Conservation (phyloP, 1,140 invertebrate genomes). For the Palaemon carinicauda region DNA sequence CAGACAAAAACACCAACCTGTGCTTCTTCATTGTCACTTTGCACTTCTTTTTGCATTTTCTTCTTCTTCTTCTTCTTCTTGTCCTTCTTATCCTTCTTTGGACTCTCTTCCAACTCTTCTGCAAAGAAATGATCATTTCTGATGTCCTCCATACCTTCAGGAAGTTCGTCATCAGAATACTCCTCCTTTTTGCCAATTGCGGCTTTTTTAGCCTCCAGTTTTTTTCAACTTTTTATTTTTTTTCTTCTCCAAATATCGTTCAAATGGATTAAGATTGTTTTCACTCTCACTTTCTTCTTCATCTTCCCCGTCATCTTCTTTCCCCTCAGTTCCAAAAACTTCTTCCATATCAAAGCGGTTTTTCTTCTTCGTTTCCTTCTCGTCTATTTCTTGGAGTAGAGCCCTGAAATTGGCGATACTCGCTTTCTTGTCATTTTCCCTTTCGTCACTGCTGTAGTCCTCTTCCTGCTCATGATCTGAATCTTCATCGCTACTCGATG, state of each 20-base stretch:
- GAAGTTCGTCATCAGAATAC: slow-evolving; percentile 65
- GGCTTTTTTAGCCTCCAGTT: slow-evolving; percentile 66
- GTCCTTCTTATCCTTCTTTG: not conserved
- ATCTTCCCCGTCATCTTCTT: slow-evolving; percentile 68
- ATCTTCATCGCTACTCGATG: slow-evolving; percentile 65
- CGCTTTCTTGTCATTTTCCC: slow-evolving; percentile 58
- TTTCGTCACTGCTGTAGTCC: slow-evolving; percentile 61
- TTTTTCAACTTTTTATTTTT: slow-evolving; percentile 80
- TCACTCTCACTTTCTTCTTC: slow-evolving; percentile 71
- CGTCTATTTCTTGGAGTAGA: slow-evolving; percentile 76
- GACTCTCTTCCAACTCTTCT: slow-evolving; percentile 69
- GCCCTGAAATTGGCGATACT: slow-evolving; percentile 79
- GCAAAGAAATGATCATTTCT: slow-evolving; percentile 79
- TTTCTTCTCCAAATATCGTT: slow-evolving; percentile 79
- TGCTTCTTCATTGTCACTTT: slow-evolving; percentile 68
- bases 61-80: not conserved
- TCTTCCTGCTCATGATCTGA: slow-evolving; percentile 82
- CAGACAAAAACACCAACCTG: slow-evolving; percentile 63
- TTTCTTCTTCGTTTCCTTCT: slow-evolving; percentile 71
- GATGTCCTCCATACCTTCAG: slow-evolving; percentile 34
- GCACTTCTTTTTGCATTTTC: slow-evolving; percentile 59
- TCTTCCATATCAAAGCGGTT: slow-evolving; percentile 79
- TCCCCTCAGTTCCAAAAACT: slow-evolving; percentile 76
- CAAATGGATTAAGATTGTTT: slow-evolving; percentile 75
- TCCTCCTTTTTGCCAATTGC: slow-evolving; percentile 69